Conservation (phyloP, 2,888 invertebrate genomes). For the Drosophila barbarae region DNA sequence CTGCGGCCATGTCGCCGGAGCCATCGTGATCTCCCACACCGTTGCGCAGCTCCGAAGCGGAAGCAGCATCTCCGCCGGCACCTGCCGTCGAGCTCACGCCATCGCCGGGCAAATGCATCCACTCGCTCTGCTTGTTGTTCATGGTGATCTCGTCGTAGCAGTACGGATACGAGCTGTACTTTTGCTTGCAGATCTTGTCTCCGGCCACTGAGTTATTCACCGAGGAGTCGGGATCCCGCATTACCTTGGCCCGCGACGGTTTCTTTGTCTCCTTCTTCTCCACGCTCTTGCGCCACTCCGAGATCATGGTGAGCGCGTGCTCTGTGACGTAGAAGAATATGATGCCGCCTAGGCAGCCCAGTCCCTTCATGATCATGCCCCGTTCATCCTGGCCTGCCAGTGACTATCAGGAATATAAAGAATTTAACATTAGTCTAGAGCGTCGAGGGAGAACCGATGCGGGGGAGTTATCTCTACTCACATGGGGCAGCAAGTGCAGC, state of each 20-base stretch:
- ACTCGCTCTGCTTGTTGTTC: conserved; percentile 84
- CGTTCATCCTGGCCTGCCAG: conserved; percentile 80
- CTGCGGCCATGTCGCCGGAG: conserved; percentile 61
- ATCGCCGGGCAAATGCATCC: conserved; percentile 76
- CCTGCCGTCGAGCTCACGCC: conserved; percentile 45
- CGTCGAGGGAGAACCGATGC: too few species aligned
- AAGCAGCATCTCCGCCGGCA: conserved; percentile 60
- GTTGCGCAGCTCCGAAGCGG: conserved; percentile 48
- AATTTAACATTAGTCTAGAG: not conserved
- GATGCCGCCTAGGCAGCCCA: conserved; percentile 86
- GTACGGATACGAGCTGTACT: conserved; percentile 93
- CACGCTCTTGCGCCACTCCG: conserved; percentile 89
- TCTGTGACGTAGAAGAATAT: conserved; percentile 95
- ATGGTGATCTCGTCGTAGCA: conserved; percentile 92
- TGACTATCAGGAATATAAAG: conserved; percentile 55
- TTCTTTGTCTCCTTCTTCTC: conserved; percentile 84
- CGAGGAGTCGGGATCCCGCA: conserved; percentile 83
- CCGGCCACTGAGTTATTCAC: conserved; percentile 78
- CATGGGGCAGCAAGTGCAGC: conserved; percentile 94
- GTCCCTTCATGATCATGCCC: conserved; percentile 90
- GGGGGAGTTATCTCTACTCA: conserved; percentile 77
- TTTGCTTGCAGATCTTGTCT: conserved; percentile 89
- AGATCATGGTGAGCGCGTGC: conserved; percentile 87
- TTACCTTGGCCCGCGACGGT: conserved; percentile 83
- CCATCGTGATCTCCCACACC: conserved; percentile 57